Evolutionary conservation across 2,888 invertebrate genomes (phyloP), one percentile per base, ranked within the genome.

Genomic region (Drosophila subsilvestris): DNA sequence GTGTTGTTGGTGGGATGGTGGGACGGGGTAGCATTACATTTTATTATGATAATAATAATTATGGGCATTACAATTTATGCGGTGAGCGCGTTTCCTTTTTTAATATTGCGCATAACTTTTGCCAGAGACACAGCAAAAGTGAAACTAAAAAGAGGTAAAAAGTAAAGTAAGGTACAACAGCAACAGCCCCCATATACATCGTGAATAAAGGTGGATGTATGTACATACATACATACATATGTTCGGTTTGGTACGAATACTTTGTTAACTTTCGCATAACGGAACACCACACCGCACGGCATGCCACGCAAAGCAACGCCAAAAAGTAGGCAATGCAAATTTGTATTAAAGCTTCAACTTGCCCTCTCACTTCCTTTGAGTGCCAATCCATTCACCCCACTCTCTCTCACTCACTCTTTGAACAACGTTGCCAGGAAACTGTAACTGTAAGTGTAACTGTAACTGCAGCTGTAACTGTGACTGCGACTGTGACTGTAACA

Each of bases 51-150:
- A 76, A 79, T 68, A 74, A 76, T 74, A 85, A 75, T 75, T 76
- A 67, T 70, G 53, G 69, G 81, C 61, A 72, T 78, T 74, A 70
- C 71, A 85, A 78, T 85, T 65, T 74, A 85, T 87, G 67, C 73
- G 45, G 43, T 67, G 65, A 67, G 45, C 60, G 49, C 29, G 43
- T 55, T 47, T 53, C 2, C 27, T 65, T 61, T 76, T 62, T 61
- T 77, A 75, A 78, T 80, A 78, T 81, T 81, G 76, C 63, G 74
- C 80, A 82, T 73, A 79, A 79, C 76, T 88, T 86, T 80, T 70
- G 48, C 56, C 44, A 49, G 63, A 48, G 29, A 51, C 47, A 53
- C 45, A 42, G 37, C 37, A 37, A 14, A 37, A 37, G 37, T 37
- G 37, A 59, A 68, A 67, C 47, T 59, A 58, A 53, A 51, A 37